Conservation (phyloP, 2,888 invertebrate species). For the Busseola fusca region DNA sequence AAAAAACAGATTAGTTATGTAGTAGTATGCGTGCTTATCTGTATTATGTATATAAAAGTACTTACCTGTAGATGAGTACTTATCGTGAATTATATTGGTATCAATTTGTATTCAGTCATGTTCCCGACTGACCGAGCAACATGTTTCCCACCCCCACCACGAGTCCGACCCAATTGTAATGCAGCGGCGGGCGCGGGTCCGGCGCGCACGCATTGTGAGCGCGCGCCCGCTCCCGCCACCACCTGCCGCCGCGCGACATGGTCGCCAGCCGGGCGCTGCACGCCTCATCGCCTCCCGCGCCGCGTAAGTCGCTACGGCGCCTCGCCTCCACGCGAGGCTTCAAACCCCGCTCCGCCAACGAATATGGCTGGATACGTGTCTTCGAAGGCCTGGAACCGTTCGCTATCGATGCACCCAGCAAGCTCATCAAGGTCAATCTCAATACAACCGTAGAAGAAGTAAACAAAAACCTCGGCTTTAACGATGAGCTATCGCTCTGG, state of each 20-base stretch:
- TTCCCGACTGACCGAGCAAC: slow-evolving; percentile 85
- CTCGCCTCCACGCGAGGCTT: slow-evolving; percentile 87
- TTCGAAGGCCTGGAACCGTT: slow-evolving; percentile 89
- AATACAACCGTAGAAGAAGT: slow-evolving; percentile 89
- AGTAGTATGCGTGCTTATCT: slow-evolving; percentile 8
- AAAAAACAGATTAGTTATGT: not conserved
- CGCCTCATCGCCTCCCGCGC: slow-evolving; percentile 85
- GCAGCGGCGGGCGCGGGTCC: slow-evolving; percentile 79
- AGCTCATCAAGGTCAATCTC: slow-evolving; percentile 88
- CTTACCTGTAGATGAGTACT: slow-evolving; percentile 44
- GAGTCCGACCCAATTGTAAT: slow-evolving; percentile 86
- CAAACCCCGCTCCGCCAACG: slow-evolving; percentile 74
- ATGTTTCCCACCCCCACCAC: slow-evolving; percentile 88
- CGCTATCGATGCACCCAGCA: slow-evolving; percentile 86
- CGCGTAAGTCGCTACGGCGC: slow-evolving; percentile 85
- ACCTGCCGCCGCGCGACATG: slow-evolving; percentile 81
- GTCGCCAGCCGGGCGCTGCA: slow-evolving; percentile 86
- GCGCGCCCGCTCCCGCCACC: slow-evolving; percentile 78
- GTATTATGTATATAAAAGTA: slow-evolving; percentile 17
- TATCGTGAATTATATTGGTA: slow-evolving; percentile 66
- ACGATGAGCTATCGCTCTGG: slow-evolving; percentile 86
- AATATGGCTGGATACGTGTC: slow-evolving; percentile 90
- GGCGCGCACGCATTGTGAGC: slow-evolving; percentile 79
- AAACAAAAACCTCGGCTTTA: slow-evolving; percentile 85
- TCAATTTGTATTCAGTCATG: slow-evolving; percentile 79